Evolutionary conservation across 2,888 invertebrate genomes (phyloP).

Genomic region (Aradus depressus): DNA sequence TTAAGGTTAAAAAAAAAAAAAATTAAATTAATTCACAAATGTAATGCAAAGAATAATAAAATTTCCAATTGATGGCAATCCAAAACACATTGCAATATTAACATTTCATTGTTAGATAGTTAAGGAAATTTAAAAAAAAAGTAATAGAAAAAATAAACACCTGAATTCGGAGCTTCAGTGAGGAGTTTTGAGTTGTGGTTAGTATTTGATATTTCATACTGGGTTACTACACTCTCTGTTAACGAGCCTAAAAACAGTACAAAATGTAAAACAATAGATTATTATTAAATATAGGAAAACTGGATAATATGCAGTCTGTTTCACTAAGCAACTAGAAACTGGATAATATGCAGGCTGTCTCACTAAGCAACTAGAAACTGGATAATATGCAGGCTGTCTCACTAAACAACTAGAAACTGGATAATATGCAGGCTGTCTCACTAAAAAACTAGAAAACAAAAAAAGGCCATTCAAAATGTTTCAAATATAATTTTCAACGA

Average conservation of each 20-base stretch:
- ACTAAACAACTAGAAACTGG: too few species aligned
- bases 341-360: too few species aligned
- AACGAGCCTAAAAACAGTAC: slow-evolving; percentile 39
- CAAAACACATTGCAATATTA: background rate
- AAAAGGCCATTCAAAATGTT: too few species aligned
- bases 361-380: too few species aligned
- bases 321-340: slow-evolving; percentile 1
- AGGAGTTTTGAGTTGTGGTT: slow-evolving; percentile 17
- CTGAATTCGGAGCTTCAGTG: slow-evolving; percentile 14
- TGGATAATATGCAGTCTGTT: background rate
- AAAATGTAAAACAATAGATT: slow-evolving; percentile 1
- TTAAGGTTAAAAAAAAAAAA: too few species aligned
- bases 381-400: too few species aligned
- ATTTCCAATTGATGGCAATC: background rate
- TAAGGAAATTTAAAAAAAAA: background rate
- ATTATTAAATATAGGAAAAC: background rate
- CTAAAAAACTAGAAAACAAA: too few species aligned
- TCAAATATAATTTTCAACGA: too few species aligned
- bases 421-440: too few species aligned
- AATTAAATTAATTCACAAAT: background rate
- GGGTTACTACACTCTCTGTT: slow-evolving; percentile 49
- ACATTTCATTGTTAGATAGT: background rate
- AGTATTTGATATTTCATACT: slow-evolving; percentile 39
- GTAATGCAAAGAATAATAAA: background rate
- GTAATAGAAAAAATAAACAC: background rate